Base-by-base conservation (phyloP, 2,888 invertebrate species). In the Phyllotreta cruciferae region DNA sequence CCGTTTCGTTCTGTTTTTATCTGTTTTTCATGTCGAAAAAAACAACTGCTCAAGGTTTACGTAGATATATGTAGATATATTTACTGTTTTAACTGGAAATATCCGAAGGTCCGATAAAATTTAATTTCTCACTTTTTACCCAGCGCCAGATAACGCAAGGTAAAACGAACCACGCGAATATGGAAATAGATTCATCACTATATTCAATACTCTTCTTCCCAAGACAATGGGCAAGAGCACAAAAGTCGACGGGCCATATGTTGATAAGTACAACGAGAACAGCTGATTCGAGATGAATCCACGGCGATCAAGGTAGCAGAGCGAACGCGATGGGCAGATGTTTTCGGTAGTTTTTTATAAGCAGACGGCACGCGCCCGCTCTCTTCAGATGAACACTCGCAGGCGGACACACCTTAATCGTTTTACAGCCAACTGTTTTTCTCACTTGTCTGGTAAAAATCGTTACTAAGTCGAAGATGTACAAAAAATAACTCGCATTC, bases 361-460 rank as follows among this genome's bases (percentile, higher is more conserved):
- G 77, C 79, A 79, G 80, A 80, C 78, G 80, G 80, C 79, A 80
- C 80, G 79, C 80, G 80, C 75, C 76, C 70, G 66, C 70, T 24
- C 67, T 65, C 66, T 56, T 42, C 39, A 36, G 49, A 49, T 49
- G 60, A 50, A 56, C 58, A 38, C 45, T 24, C 24, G 24, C 24
- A 24, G 24, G 24, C 24, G 24, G 24, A 24, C 24, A 24, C 24
- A 24, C 24, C 24, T 24, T 24, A 24, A 24, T 24, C 24, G 24
- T 24, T 24, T 24, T 24, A 24, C 24, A 24, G 24, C 24, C 24
- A 24, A 24, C 24, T 24, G 24, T 24, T 24, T 24, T 24, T 24
- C 24, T 24, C 24, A 24, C 24, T 24, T 4, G 24, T 24, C 24
- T 24, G 24, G 24, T 24, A 24, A 24, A 24, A 24, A 24, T 24